These are phyloP conservation scores for Brachirus orientalis DNA, from an alignment of 2,113 vertebrate genomes.

Conservation along the genomic window DNA sequence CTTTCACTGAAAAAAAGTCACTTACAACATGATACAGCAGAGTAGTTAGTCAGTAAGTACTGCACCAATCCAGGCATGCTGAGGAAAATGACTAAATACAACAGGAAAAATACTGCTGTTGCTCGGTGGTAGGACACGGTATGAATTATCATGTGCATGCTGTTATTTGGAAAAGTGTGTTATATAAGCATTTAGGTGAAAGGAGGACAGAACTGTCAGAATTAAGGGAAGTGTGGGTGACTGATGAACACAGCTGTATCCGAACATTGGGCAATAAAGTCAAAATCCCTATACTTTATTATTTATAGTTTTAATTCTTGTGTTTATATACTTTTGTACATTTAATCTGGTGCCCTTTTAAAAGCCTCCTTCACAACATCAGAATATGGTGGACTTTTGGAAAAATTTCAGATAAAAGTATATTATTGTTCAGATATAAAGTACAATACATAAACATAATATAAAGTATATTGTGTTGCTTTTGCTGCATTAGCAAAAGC, in stretches of 20 bases:
- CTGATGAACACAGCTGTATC: background rate
- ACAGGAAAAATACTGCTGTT: background rate
- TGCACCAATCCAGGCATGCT: background rate
- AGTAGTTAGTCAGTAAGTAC: conserved; percentile 1
- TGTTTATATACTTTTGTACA: background rate
- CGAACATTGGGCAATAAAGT: background rate
- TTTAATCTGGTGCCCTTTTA: no score
- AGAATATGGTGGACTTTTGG: no score
- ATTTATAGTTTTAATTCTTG: background rate
- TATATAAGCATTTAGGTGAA: background rate
- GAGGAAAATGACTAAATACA: conserved; percentile 1
- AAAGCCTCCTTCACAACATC: no score
- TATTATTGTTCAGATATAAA: no score
- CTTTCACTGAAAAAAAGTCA: background rate
- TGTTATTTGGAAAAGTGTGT: background rate
- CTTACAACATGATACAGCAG: conserved; percentile 8
- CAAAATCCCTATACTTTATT: no score
- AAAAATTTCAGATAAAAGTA: no score
- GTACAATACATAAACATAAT: no score
- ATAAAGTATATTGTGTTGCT: no score
- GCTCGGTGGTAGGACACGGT: background rate
- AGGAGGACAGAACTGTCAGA: background rate
- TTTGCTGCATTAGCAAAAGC: no score
- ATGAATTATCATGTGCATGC: background rate
- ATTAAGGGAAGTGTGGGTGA: background rate